These are phyloP conservation scores for Diachasmimorpha longicaudata DNA, from an alignment of 1,140 invertebrate genomes.

Conservation along the genomic window DNA sequence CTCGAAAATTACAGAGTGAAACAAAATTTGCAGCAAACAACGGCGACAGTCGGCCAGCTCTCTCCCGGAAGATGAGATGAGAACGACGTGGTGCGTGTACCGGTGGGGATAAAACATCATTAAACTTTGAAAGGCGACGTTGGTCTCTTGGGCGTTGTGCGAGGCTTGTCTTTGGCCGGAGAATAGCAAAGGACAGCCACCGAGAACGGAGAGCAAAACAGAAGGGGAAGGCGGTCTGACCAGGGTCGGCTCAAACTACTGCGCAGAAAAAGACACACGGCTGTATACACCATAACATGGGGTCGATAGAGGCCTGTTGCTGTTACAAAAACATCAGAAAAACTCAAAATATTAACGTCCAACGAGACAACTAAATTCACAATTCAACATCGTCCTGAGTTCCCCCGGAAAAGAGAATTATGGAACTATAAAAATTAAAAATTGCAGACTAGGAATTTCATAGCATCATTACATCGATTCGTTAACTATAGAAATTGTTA, in stretches of 20 bases:
- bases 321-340: background rate
- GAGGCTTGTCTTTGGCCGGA: background rate
- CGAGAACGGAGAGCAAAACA: background rate
- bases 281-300: background rate
- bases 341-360: background rate
- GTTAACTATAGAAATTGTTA: too few species aligned
- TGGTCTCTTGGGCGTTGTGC: conserved; percentile 15
- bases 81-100: background rate
- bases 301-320: conserved; percentile 15
- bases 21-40: conserved; percentile 9
- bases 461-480: too few species aligned
- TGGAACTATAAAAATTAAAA: too few species aligned
- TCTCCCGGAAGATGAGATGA: background rate
- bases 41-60: background rate
- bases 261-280: background rate
- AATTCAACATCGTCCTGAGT: too few species aligned
- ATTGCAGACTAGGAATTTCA: too few species aligned
- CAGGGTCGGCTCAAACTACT: background rate
- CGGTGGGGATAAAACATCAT: conserved; percentile 25
- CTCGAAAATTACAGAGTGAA: conserved; percentile 2
- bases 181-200: background rate
- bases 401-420: too few species aligned
- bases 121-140: conserved; percentile 22
- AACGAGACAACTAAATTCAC: too few species aligned
- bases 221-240: background rate